Evolutionary conservation across 2,113 vertebrate species (phyloP), one percentile per base, ranked within the genome.

Genomic region (Onychorhynchus coronatus): DNA sequence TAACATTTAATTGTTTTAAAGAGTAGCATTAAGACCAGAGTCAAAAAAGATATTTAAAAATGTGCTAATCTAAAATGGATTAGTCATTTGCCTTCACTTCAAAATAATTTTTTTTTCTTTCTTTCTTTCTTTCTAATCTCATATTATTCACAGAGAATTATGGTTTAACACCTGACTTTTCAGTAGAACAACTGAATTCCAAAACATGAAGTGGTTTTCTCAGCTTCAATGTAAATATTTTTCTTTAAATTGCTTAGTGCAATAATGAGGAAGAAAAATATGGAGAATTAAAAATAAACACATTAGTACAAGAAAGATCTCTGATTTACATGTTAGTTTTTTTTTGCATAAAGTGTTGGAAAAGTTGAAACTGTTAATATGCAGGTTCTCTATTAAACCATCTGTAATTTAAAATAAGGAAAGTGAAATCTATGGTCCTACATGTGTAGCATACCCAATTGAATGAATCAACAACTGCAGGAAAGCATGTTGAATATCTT

Each of bases 361-460:
- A 58, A 84, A 55, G 2, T 55, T 59, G 16, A 61, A 72, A 39
- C 12, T 30, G 6, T 55, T 13, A 12, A 25, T 61, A 37, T 56
- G 4, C 44, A n/a, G 16, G 8, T 52, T 93, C 14, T 46, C 12
- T 72, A 9, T 76, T 83, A 56, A 88, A 50, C 1, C 2, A 42
- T 8, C 8, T 73, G 13, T 20, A 53, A 65, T 39, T 90, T 92
- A 37, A 88, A 91, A 5, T 22, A 47, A 15, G 37, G 20, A 68
- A 88, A 59, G 3, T 35, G 11, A 70, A 76, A 56, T 30, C 1
- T 14, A 24, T 35, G 21, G 35, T 18, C 30, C 20, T 7, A 52
- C 4, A 63, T 25, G 59, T 0, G 0, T 11, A 25, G 12, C 25
- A 62, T 21, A 56, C 2, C 14, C 13, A 28, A 49, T 6, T 56